phyloP scores from a whole-genome alignment of 2,113 vertebrate genomes.

The Tyrannus savana region DNA sequence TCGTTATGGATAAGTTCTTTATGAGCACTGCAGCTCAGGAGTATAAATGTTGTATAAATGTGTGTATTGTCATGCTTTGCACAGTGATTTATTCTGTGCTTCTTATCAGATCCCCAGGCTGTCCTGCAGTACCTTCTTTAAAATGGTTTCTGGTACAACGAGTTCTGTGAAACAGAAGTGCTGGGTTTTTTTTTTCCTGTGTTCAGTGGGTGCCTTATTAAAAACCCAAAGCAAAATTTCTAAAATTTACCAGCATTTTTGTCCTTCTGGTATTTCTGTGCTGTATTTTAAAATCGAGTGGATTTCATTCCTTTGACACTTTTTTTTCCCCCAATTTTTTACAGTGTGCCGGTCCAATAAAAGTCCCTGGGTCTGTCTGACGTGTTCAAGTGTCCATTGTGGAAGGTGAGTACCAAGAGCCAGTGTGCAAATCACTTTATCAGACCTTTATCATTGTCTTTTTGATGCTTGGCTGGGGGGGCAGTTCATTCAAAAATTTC shows the following conservation, averaged over 20 bases:
- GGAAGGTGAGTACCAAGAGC: constrained; percentile 83
- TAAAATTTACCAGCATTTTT: not conserved
- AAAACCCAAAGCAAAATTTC: not conserved
- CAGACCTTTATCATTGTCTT: not conserved
- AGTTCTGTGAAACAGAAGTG: not conserved
- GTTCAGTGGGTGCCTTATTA: not conserved
- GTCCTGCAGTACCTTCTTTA: not conserved
- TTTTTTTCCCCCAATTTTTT: constrained; percentile 14
- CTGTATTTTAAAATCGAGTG: not conserved
- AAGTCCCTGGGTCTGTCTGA: constrained; percentile 97
- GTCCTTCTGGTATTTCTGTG: not conserved
- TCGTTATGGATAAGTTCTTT: not conserved
- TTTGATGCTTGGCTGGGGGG: not conserved
- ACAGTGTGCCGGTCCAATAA: constrained; percentile 97
- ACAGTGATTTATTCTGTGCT: not conserved
- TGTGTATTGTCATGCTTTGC: not conserved
- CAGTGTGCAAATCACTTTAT: not conserved
- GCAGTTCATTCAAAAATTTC: not conserved
- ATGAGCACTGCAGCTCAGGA: not conserved
- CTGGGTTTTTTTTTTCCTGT: not conserved
- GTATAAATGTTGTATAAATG: not conserved
- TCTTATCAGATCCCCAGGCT: not conserved
- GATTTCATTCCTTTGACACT: not conserved
- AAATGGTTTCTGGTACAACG: not conserved
- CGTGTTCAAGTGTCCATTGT: constrained; percentile 94